Evolutionary conservation across 2,888 invertebrate genomes (phyloP).

Genomic region (Lepidocyrtoides sp.): DNA sequence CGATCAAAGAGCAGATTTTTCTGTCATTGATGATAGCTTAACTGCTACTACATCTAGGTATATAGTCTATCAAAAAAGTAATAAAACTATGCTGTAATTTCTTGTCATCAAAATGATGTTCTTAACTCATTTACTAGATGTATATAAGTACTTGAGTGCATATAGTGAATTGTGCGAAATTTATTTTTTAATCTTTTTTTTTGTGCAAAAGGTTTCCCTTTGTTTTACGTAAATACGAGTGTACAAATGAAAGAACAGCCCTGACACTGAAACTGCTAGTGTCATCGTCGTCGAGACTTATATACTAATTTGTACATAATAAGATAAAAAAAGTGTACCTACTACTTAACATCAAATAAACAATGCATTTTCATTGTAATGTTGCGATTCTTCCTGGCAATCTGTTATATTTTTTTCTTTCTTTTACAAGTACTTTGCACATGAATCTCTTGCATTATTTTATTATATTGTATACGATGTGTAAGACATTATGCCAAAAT

Average conservation of each 20-base stretch:
- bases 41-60: too few species aligned
- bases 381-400: neutral
- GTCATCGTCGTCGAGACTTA: constrained; percentile 57
- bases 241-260: constrained; percentile 29
- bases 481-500: too few species aligned
- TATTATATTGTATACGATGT: too few species aligned
- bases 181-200: neutral
- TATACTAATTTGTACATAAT: neutral
- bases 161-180: constrained; percentile 6
- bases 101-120: neutral
- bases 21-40: too few species aligned
- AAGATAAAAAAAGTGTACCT: neutral
- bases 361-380: neutral
- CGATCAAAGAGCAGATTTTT: too few species aligned
- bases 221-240: neutral
- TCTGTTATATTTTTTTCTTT: neutral
- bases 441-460: too few species aligned
- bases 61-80: neutral
- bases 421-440: neutral
- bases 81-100: neutral
- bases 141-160: neutral
- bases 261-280: constrained; percentile 66
- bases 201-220: neutral
- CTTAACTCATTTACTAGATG: neutral
- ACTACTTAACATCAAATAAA: neutral